Percentiles rank a stretch among this genome's conserved stretches.
Conservation (phyloP, 1,140 invertebrate genomes). For the Diachasmimorpha longicaudata region DNA sequence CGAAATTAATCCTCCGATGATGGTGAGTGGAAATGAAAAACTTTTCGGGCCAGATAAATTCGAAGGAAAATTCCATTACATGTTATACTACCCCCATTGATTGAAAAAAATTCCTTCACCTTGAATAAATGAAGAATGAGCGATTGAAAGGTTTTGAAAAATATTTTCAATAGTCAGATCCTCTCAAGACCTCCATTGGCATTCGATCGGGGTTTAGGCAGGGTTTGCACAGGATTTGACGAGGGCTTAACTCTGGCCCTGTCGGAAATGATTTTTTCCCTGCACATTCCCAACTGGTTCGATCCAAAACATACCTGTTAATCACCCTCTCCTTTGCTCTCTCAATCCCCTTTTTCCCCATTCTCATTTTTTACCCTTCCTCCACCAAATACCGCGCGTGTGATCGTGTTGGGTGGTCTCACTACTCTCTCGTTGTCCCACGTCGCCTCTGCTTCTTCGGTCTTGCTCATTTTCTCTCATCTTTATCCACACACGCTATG, state of each 20-base stretch:
- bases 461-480: slow-evolving; percentile 30
- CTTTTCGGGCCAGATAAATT: not conserved
- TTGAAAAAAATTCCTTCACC: too few species aligned
- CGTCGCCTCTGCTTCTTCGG: slow-evolving; percentile 20
- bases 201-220: too few species aligned
- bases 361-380: slow-evolving; percentile 35
- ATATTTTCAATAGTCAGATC: too few species aligned
- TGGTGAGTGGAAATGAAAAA: not conserved
- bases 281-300: not conserved
- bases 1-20: not conserved
- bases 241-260: too few species aligned
- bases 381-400: slow-evolving; percentile 41
- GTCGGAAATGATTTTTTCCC: too few species aligned
- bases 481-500: not conserved
- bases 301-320: not conserved
- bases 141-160: too few species aligned
- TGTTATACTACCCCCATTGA: too few species aligned
- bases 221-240: too few species aligned
- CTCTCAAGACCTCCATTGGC: too few species aligned
- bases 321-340: slow-evolving; percentile 19
- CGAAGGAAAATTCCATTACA: too few species aligned
- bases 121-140: too few species aligned
- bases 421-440: slow-evolving; percentile 47
- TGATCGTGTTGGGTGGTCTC: slow-evolving; percentile 63
- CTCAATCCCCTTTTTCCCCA: not conserved